Percentiles rank a stretch among this genome's conserved stretches.
Conservation (phyloP, 2,888 invertebrate species). For the Piscicola geometra region DNA sequence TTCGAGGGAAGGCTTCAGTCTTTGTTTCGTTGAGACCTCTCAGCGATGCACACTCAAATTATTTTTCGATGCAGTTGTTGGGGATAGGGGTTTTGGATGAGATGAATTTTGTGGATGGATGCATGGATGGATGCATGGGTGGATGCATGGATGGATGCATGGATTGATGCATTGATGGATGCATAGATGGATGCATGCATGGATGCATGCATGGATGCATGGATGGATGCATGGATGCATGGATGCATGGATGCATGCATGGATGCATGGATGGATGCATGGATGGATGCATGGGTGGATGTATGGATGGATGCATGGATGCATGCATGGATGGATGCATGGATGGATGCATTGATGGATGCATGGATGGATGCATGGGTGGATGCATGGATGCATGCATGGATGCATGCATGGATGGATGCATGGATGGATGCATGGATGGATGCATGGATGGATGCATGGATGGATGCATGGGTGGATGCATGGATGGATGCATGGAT, state of each 20-base stretch:
- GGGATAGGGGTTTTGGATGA: too few species aligned
- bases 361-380: too few species aligned
- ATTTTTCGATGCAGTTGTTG: too few species aligned
- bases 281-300: background rate
- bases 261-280: too few species aligned
- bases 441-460: constrained; percentile 11
- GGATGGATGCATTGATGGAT: too few species aligned
- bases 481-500: background rate
- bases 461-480: background rate
- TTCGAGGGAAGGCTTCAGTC: too few species aligned
- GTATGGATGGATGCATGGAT: background rate
- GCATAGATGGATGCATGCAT: background rate
- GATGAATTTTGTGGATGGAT: too few species aligned
- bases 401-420: background rate
- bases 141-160: background rate
- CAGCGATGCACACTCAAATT: too few species aligned
- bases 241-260: background rate
- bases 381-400: background rate
- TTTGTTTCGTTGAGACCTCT: too few species aligned
- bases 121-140: too few species aligned
- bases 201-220: background rate
- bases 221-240: constrained; percentile 5
- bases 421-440: background rate
- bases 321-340: too few species aligned
- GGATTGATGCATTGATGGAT: background rate